Percentiles rank a stretch among this genome's conserved stretches.
Conservation (phyloP, 2,113 vertebrate genomes). For the Rhynchomys soricoides region DNA sequence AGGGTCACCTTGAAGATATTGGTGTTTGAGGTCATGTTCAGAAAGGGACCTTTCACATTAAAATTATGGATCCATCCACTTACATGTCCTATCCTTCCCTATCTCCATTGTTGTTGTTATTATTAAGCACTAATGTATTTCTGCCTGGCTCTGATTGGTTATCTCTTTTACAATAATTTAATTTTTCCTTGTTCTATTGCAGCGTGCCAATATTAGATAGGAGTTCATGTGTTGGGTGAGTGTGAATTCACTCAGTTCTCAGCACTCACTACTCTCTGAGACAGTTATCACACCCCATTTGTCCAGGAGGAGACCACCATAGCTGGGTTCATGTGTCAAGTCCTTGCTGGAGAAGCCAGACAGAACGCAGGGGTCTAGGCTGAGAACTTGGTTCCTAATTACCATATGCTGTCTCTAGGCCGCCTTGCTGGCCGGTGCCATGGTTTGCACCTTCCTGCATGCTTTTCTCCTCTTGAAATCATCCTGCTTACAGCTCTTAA, state of each 20-base stretch:
- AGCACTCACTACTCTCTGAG: neutral
- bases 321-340: accelerated
- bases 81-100: neutral
- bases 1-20: neutral
- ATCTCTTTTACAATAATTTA: conserved; percentile 34
- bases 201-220: neutral
- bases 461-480: neutral
- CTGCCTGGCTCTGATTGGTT: neutral
- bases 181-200: neutral
- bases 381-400: neutral
- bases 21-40: neutral
- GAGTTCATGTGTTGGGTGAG: neutral
- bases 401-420: accelerated
- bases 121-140: neutral
- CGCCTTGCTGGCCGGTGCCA: too few species aligned
- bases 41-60: neutral
- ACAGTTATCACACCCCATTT: neutral
- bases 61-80: neutral
- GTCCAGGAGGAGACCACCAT: neutral
- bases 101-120: too few species aligned
- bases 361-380: neutral
- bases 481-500: neutral
- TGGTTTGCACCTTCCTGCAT: accelerated
- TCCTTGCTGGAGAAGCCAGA: neutral
- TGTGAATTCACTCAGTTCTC: neutral